phyloP scores from a whole-genome alignment of 2,888 invertebrate species.

The Gonocerus acuteangulatus region DNA sequence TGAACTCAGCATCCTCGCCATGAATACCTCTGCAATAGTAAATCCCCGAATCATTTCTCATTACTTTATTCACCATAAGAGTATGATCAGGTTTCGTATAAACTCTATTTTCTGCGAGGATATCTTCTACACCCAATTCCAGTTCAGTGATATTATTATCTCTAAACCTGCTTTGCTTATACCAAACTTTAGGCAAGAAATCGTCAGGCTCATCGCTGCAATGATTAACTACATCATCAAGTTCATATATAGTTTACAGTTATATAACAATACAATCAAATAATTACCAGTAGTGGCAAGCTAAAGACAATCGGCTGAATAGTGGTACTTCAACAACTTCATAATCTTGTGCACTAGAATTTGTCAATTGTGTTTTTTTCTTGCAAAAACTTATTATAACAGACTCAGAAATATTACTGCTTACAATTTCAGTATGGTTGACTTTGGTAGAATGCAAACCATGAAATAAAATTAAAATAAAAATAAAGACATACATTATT shows the following conservation, averaged over 20 bases:
- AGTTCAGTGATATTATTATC: constrained; percentile 43
- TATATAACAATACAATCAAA: background rate
- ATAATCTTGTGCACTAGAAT: constrained; percentile 18
- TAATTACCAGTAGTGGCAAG: constrained; percentile 28
- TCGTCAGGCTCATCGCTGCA: constrained; percentile 44
- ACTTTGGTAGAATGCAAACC: too few species aligned
- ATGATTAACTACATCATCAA: background rate
- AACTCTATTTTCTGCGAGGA: constrained; percentile 45
- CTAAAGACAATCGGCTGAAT: constrained; percentile 2
- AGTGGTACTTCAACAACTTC: constrained; percentile 25
- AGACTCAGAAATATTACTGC: background rate
- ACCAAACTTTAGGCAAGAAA: constrained; percentile 48
- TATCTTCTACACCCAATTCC: constrained; percentile 46
- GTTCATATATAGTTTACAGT: background rate
- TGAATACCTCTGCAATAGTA: constrained; percentile 49
- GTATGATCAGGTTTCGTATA: constrained; percentile 46
- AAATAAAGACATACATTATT: too few species aligned
- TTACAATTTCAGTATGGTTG: too few species aligned
- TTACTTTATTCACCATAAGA: constrained; percentile 46
- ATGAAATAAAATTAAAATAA: too few species aligned
- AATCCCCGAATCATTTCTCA: constrained; percentile 45
- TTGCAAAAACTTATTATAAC: constrained; percentile 11
- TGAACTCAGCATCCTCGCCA: constrained; percentile 32
- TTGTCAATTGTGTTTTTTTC: background rate
- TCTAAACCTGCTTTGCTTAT: constrained; percentile 44